phyloP scores from a whole-genome alignment of 2,888 invertebrate genomes.

The Megastigmus dorsalis region DNA sequence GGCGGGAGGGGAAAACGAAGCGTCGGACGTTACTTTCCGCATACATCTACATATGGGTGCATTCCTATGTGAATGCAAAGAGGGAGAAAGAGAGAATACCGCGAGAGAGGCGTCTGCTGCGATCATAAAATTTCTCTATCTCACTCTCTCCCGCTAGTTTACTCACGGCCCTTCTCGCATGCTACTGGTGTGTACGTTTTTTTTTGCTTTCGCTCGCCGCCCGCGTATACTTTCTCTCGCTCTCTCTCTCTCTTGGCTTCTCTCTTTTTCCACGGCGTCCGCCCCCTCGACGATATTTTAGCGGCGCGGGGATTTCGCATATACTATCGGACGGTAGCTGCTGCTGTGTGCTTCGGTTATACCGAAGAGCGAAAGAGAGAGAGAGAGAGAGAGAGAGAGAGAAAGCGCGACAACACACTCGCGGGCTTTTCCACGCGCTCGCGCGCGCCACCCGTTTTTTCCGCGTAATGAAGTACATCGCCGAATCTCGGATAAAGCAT shows the following conservation, averaged over 20 bases:
- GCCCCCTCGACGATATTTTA: constrained; percentile 41
- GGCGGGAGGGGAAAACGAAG: constrained; percentile 11
- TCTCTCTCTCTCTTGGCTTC: constrained; percentile 16
- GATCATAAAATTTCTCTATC: constrained; percentile 39
- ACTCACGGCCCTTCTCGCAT: neutral
- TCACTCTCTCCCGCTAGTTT: neutral
- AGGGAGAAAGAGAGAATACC: neutral
- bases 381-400: constrained; percentile 4
- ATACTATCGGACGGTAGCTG: constrained; percentile 38
- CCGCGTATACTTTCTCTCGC: neutral
- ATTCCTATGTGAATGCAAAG: constrained; percentile 16
- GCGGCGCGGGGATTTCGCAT: constrained; percentile 35
- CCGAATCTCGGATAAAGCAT: constrained; percentile 48
- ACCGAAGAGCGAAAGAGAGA: neutral
- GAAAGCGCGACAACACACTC: neutral
- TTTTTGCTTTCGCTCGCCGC: neutral
- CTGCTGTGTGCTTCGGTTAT: neutral
- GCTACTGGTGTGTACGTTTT: neutral
- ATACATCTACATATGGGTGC: neutral
- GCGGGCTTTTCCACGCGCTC: constrained; percentile 9
- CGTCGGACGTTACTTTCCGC: constrained; percentile 16
- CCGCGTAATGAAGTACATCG: constrained; percentile 50
- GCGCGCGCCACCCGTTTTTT: constrained; percentile 14
- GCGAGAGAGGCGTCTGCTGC: constrained; percentile 33
- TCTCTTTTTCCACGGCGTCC: constrained; percentile 19